Evolutionary conservation across 2,888 invertebrate species (phyloP).

Genomic region (Trissoscelio sp.): DNA sequence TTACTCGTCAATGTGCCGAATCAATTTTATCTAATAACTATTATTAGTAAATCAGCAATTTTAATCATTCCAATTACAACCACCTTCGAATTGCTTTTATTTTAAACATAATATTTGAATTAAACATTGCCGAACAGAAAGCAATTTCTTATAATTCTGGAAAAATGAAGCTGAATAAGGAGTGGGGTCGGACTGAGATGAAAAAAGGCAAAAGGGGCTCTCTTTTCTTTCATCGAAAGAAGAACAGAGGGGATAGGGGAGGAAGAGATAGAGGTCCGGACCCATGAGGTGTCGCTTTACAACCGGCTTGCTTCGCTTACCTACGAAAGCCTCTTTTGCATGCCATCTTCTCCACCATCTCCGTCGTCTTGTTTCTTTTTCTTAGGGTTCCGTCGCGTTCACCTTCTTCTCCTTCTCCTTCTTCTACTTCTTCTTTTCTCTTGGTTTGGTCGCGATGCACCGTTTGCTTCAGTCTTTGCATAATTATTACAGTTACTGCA

Average conservation of each 20-base stretch:
- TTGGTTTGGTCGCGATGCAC: conserved; percentile 74
- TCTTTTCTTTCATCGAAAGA: conserved; percentile 61
- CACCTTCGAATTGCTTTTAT: no score
- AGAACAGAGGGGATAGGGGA: conserved; percentile 67
- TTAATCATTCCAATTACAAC: no score
- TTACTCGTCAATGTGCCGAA: no score
- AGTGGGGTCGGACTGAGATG: conserved; percentile 18
- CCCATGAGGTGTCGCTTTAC: conserved; percentile 83
- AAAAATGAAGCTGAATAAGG: not conserved
- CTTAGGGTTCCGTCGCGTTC: conserved; percentile 74
- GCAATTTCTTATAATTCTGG: no score
- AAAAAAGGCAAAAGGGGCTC: conserved; percentile 64
- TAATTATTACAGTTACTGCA: conserved; percentile 81
- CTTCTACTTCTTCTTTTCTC: conserved; percentile 71
- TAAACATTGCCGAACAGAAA: no score
- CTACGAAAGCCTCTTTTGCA: conserved; percentile 83
- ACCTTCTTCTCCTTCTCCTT: conserved; percentile 72
- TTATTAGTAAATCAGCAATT: no score
- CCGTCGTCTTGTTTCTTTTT: conserved; percentile 78
- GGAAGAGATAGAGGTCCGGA: conserved; percentile 77
- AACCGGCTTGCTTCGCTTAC: conserved; percentile 83
- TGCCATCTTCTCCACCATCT: conserved; percentile 83
- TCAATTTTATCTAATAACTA: no score
- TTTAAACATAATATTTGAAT: no score
- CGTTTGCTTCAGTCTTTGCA: conserved; percentile 80